A percentile compares a stretch with the other conserved stretches of the same genome.
These are phyloP conservation scores for Emmelina monodactyla DNA, from an alignment of 2,888 invertebrate genomes.

Conservation along the genomic window DNA sequence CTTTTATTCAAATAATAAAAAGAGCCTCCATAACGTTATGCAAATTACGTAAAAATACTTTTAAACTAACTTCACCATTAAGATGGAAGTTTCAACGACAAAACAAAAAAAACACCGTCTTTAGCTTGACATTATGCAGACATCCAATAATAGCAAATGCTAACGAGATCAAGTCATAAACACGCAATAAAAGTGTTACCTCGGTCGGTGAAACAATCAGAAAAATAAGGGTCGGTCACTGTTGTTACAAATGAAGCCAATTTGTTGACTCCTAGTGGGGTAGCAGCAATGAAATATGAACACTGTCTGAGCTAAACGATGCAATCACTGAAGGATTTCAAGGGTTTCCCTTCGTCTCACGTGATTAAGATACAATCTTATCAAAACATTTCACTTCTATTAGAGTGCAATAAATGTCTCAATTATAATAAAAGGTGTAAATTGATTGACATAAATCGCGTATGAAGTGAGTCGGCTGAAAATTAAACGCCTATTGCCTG, in stretches of 20 bases:
- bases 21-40: no score
- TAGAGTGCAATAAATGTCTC: no score
- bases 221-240: conserved; percentile 19
- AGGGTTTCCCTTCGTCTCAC: conserved; percentile 14
- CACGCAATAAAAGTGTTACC: conserved; percentile 2
- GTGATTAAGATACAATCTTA: no score
- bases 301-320: conserved; percentile 52
- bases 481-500: conserved; percentile 47
- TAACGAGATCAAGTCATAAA: not conserved
- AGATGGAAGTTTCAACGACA: no score
- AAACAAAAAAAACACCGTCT: no score
- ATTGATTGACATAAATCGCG: conserved; percentile 58
- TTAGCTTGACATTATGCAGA: no score
- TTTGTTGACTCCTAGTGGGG: conserved; percentile 48
- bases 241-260: conserved; percentile 36
- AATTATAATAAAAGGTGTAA: no score
- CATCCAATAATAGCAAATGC: no score
- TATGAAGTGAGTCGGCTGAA: conserved; percentile 47
- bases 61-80: no score
- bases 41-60: no score
- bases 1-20: no score
- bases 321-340: conserved; percentile 58
- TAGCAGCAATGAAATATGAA: conserved; percentile 51
- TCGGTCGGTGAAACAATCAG: conserved; percentile 2
- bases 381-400: no score